Conservation (phyloP, 2,797 vertebrate species). For the Sebastes steindachneri region DNA sequence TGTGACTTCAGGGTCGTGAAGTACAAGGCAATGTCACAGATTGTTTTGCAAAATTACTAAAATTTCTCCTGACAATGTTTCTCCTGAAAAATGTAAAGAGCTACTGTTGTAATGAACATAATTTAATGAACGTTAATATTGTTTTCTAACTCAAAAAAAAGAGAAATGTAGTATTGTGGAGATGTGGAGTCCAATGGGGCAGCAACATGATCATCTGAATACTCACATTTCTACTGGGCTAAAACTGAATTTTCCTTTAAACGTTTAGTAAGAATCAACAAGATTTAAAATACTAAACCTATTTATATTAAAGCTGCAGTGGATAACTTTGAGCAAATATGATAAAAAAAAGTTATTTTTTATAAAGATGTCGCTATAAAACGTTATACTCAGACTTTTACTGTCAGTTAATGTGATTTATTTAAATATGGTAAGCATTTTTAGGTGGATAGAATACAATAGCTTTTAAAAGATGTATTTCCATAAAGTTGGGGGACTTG, state of each 20-base stretch:
- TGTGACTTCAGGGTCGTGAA: not conserved
- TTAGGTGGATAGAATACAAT: not conserved
- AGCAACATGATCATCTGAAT: not conserved
- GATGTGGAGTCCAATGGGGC: not conserved
- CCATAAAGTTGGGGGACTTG: not conserved
- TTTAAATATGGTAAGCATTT: not conserved
- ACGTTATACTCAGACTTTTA: too few relatives aligned
- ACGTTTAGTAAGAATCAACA: too few relatives aligned
- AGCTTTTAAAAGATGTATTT: not conserved
- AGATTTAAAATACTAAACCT: too few relatives aligned
- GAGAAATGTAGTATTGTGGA: not conserved
- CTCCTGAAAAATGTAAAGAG: too few relatives aligned
- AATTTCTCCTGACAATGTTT: not conserved
- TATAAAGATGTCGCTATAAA: too few relatives aligned
- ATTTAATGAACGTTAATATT: not conserved
- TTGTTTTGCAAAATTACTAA: not conserved
- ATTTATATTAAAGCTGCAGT: fast-evolving
- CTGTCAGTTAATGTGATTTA: not conserved
- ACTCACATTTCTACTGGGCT: not conserved
- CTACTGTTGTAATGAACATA: not conserved
- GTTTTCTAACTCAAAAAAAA: not conserved
- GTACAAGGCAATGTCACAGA: not conserved
- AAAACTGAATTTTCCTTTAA: too few relatives aligned
- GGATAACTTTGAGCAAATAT: fast-evolving
- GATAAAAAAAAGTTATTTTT: too few relatives aligned